Conservation (phyloP, 2,888 invertebrate genomes). For the Marronus borbonicus region DNA sequence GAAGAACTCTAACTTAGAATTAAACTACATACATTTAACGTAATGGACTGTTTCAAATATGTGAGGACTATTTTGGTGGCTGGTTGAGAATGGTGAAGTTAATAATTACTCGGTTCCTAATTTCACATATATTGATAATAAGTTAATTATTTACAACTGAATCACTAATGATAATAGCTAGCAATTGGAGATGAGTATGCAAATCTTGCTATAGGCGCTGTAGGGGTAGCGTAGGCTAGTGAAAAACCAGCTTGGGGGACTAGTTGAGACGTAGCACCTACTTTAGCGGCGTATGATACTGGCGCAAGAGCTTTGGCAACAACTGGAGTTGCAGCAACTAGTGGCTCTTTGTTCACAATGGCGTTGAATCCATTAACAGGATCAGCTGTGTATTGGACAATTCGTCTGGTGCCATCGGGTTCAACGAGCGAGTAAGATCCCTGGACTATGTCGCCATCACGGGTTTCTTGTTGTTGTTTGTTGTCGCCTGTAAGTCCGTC, state of each 20-base stretch:
- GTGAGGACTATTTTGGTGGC: no score
- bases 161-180: neutral
- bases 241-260: constrained; percentile 65
- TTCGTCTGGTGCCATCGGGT: constrained; percentile 76
- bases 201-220: constrained; percentile 43
- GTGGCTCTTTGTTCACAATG: constrained; percentile 69
- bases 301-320: constrained; percentile 64
- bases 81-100: no score
- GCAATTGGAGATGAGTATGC: constrained; percentile 33
- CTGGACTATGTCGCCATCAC: constrained; percentile 79
- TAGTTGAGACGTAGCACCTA: no score
- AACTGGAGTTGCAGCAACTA: constrained; percentile 61
- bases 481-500: constrained; percentile 73
- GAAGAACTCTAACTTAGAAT: no score
- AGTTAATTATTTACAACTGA: neutral
- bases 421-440: constrained; percentile 77
- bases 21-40: no score
- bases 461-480: constrained; percentile 72
- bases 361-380: constrained; percentile 74
- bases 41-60: no score
- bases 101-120: neutral
- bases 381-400: constrained; percentile 78
- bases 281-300: constrained; percentile 69
- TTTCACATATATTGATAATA: neutral
- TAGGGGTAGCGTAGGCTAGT: constrained; percentile 25